These are phyloP conservation scores for Caenorhabditis angaria DNA, from an alignment of 2,888 invertebrate genomes.

Conservation along the genomic window DNA sequence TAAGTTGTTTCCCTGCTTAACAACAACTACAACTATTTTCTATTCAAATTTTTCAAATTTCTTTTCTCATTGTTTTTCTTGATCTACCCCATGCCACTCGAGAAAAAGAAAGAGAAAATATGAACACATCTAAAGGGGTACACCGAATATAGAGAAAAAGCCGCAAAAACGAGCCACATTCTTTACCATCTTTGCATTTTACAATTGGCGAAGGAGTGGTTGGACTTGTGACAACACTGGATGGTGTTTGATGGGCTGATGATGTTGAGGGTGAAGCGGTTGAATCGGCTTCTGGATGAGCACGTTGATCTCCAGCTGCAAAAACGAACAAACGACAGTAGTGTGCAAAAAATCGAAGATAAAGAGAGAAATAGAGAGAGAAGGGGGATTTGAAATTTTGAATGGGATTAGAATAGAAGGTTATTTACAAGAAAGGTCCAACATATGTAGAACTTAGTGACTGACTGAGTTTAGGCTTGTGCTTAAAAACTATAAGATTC, in stretches of 20 bases:
- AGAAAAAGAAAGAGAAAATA: neutral
- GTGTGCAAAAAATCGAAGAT: constrained; percentile 21
- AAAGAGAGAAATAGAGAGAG: constrained; percentile 19
- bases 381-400: constrained; percentile 6
- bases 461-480: no score
- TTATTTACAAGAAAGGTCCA: no score
- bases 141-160: constrained; percentile 4
- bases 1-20: no score
- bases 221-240: constrained; percentile 5
- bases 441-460: no score
- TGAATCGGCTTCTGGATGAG: constrained; percentile 64
- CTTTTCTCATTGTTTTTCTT: neutral
- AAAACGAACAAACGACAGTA: constrained; percentile 39
- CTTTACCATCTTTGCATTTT: constrained; percentile 19
- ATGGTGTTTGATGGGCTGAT: neutral
- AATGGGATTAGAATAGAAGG: neutral
- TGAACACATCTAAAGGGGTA: constrained; percentile 11
- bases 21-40: no score
- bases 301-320: constrained; percentile 68
- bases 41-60: no score
- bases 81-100: neutral
- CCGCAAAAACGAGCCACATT: constrained; percentile 1
- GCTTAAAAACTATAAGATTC: no score
- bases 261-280: constrained; percentile 20
- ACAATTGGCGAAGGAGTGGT: constrained; percentile 19